A percentile compares a stretch with the other conserved stretches of the same genome.
Evolutionary conservation across 2,797 vertebrate species (phyloP).

Genomic region (Morelia viridis): DNA sequence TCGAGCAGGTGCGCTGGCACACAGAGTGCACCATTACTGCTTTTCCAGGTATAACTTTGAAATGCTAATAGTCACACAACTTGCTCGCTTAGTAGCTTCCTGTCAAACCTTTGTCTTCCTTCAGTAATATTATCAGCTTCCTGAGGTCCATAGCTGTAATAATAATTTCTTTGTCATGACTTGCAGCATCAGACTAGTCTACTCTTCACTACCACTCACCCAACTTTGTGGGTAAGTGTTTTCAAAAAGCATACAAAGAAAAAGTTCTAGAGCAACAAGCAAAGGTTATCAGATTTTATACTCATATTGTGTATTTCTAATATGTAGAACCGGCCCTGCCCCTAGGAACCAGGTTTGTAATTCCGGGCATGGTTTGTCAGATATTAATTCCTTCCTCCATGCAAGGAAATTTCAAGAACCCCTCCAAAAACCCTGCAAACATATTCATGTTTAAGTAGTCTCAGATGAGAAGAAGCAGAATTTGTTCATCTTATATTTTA

Average conservation of each 20-base stretch:
- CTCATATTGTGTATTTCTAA: background rate
- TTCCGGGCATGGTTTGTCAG: background rate
- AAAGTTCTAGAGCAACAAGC: background rate
- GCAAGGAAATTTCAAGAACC: background rate
- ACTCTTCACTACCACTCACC: background rate
- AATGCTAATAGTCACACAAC: background rate
- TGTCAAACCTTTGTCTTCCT: background rate
- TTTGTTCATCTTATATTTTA: background rate
- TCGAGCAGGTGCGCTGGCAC: background rate
- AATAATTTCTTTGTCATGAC: background rate
- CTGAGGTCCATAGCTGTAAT: background rate
- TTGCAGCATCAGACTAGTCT: background rate
- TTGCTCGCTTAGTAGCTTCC: background rate
- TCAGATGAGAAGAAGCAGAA: background rate
- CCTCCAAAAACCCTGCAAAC: background rate
- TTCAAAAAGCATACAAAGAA: background rate
- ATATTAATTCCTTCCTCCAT: background rate
- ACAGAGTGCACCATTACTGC: background rate
- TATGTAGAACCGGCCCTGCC: background rate
- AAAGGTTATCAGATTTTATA: background rate
- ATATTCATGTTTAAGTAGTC: background rate
- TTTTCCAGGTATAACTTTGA: background rate
- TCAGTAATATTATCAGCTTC: background rate
- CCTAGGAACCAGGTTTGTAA: background rate
- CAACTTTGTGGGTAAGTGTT: background rate